Conservation (phyloP, 2,113 vertebrate species). For the Colistium nudipinnis region DNA sequence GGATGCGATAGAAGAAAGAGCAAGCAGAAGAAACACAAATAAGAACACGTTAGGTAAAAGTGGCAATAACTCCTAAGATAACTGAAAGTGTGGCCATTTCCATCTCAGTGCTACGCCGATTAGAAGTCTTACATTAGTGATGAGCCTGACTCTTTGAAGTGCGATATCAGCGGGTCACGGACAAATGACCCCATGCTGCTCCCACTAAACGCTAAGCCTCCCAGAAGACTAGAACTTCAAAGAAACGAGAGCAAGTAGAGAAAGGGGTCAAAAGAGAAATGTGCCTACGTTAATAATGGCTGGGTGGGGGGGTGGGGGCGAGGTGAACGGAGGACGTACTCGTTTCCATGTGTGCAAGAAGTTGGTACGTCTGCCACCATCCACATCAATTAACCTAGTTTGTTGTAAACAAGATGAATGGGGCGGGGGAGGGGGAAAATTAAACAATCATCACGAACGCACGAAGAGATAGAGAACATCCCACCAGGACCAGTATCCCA, state of each 20-base stretch:
- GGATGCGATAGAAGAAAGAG: not conserved
- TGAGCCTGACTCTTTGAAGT: conserved; percentile 39
- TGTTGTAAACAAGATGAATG: conserved; percentile 16
- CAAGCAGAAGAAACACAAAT: not conserved
- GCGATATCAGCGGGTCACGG: conserved; percentile 3
- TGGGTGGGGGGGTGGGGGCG: too few relatives aligned
- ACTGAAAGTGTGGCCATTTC: conserved; percentile 31
- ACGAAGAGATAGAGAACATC: conserved; percentile 5
- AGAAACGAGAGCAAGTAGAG: not conserved
- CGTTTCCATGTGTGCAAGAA: conserved; percentile 36
- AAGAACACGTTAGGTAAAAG: not conserved
- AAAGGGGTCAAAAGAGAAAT: not conserved
- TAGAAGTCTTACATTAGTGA: conserved; percentile 47
- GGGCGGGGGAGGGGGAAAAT: not conserved
- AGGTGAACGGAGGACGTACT: conserved; percentile 22
- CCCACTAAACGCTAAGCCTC: conserved; percentile 24
- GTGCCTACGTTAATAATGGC: conserved; percentile 16
- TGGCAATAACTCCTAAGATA: not conserved
- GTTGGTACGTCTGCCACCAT: conserved; percentile 8
- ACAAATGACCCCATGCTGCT: conserved; percentile 32
- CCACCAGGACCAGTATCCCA: conserved; percentile 4
- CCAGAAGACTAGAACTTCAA: conserved; percentile 16
- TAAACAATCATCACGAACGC: conserved; percentile 18
- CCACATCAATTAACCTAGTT: conserved; percentile 39
- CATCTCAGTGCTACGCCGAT: conserved; percentile 36